Conservation (phyloP, 2,888 invertebrate genomes). For the Eupelmus urozonus region DNA sequence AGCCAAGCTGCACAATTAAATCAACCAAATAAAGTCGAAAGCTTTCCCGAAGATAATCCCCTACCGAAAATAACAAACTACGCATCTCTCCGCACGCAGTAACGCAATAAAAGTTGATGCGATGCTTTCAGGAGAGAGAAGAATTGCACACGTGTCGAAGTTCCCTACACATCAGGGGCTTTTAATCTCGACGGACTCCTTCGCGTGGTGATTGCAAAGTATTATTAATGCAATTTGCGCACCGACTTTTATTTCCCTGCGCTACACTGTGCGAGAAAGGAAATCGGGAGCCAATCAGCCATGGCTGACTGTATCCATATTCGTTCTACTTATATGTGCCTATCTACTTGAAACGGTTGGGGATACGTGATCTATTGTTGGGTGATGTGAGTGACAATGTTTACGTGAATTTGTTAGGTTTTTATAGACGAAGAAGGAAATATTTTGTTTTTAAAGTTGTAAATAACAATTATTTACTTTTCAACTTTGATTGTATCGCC, state of each 20-base stretch:
- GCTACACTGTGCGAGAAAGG: neutral
- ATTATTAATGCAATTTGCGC: slow-evolving; percentile 18
- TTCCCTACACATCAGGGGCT: neutral
- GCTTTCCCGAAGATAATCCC: neutral
- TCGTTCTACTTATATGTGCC: slow-evolving; percentile 23
- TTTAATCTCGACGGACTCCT: slow-evolving; percentile 29
- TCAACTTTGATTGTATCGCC: no score
- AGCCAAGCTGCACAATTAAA: neutral
- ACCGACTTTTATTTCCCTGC: neutral
- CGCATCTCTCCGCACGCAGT: neutral
- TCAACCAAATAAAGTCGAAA: neutral
- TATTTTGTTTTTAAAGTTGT: no score
- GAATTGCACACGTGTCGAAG: neutral
- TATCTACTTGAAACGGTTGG: no score
- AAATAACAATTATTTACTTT: no score
- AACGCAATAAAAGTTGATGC: slow-evolving; percentile 13
- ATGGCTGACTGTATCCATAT: slow-evolving; percentile 10
- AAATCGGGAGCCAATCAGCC: neutral
- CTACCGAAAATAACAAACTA: no score
- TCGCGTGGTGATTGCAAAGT: slow-evolving; percentile 5
- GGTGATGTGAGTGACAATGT: no score
- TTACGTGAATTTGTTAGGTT: no score
- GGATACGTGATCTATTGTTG: no score
- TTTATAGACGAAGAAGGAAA: no score
- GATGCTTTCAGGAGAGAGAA: neutral